Evolutionary conservation across 2,888 invertebrate genomes (phyloP).

Genomic region (Mimas tiliae): DNA sequence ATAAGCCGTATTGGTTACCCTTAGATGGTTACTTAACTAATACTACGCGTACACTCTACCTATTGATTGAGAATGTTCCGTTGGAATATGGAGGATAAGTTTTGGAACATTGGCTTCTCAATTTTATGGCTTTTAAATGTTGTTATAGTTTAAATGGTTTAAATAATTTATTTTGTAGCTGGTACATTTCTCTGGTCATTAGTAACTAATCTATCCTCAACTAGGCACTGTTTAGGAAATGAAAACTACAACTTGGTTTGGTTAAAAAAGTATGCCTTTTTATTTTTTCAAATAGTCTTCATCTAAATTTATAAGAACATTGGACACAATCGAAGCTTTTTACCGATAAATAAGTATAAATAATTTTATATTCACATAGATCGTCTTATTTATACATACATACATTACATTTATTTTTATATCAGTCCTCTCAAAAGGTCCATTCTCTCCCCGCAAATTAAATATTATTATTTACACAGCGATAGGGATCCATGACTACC

Average conservation of each 20-base stretch:
- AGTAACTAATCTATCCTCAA: not conserved
- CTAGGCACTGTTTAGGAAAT: slow-evolving; percentile 24
- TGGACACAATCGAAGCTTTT: slow-evolving; percentile 85
- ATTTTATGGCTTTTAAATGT: too few species aligned
- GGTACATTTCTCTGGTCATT: too few species aligned
- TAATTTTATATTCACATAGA: slow-evolving; percentile 85
- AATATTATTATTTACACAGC: slow-evolving; percentile 83
- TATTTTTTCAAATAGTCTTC: slow-evolving; percentile 85
- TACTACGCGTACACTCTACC: too few species aligned
- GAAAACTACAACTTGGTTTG: slow-evolving; percentile 72
- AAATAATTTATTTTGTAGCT: too few species aligned
- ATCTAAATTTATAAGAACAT: slow-evolving; percentile 85
- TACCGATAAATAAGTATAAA: slow-evolving; percentile 85
- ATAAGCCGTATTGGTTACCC: too few species aligned
- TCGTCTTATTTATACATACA: slow-evolving; percentile 84
- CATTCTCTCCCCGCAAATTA: slow-evolving; percentile 85
- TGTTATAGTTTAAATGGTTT: too few species aligned
- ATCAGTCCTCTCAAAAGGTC: slow-evolving; percentile 85
- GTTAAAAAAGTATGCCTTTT: slow-evolving; percentile 85
- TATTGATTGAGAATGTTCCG: too few species aligned
- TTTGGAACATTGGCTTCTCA: too few species aligned
- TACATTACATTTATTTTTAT: slow-evolving; percentile 84
- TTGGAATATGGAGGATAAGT: too few species aligned
- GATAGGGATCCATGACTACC: slow-evolving; percentile 84
- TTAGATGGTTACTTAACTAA: too few species aligned